A percentile compares a stretch with the other conserved stretches of the same genome.
Evolutionary conservation across 2,113 vertebrate species (phyloP).

Genomic region (Crotalus tigris): DNA sequence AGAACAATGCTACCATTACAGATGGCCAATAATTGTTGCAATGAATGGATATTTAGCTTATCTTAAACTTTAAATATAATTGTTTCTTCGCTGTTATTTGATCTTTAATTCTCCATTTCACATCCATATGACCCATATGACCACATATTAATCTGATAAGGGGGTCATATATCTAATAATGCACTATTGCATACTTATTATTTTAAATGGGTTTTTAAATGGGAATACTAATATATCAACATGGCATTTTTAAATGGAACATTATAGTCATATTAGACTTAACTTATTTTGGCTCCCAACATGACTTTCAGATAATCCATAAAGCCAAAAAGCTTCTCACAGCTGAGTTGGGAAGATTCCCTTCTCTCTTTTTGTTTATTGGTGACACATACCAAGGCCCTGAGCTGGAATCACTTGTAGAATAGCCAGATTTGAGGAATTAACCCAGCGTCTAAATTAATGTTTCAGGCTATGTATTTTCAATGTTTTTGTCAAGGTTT

Average conservation of each 20-base stretch:
- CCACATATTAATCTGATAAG: not conserved
- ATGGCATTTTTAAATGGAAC: not conserved
- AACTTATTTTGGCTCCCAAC: not conserved
- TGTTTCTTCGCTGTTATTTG: not conserved
- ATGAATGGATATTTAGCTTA: not conserved
- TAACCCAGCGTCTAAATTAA: not conserved
- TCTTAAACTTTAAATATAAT: not conserved
- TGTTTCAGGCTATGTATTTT: not conserved
- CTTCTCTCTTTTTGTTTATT: not conserved
- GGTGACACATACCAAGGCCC: not conserved
- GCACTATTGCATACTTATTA: not conserved
- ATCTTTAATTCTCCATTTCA: not conserved
- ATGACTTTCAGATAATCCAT: not conserved
- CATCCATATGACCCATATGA: not conserved
- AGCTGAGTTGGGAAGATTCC: not conserved
- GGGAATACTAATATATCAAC: not conserved
- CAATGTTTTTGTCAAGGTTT: not conserved
- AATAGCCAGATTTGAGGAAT: not conserved
- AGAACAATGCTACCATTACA: not conserved
- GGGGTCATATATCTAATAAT: not conserved
- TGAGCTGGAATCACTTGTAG: not conserved
- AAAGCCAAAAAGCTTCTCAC: not conserved
- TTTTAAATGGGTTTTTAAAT: not conserved
- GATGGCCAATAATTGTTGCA: not conserved
- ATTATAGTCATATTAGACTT: not conserved